Evolutionary conservation across 2,888 invertebrate species (phyloP).

Genomic region (Leucophenga montana): DNA sequence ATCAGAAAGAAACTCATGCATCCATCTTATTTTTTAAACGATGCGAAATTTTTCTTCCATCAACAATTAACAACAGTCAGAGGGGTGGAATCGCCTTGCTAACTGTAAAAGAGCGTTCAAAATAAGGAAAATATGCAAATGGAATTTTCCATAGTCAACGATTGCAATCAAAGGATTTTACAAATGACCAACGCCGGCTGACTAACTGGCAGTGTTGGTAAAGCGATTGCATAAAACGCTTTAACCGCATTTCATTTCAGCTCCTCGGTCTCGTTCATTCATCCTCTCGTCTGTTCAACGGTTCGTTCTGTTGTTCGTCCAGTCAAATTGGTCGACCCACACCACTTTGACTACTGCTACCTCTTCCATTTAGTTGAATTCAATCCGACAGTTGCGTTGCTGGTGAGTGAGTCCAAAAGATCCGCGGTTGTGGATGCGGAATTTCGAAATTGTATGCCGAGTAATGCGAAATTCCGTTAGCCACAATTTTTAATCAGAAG

Average conservation of each 20-base stretch:
- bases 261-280: slow-evolving; percentile 11
- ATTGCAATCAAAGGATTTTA: slow-evolving; percentile 44
- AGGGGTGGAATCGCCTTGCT: slow-evolving; percentile 9
- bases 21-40: neutral
- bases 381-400: slow-evolving; percentile 38
- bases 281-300: slow-evolving; percentile 44
- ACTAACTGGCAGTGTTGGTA: slow-evolving; percentile 28
- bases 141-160: slow-evolving; percentile 55
- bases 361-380: slow-evolving; percentile 1
- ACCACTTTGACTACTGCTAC: too few species aligned
- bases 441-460: slow-evolving; percentile 34
- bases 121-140: slow-evolving; percentile 54
- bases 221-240: slow-evolving; percentile 56
- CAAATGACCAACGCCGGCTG: slow-evolving; percentile 27
- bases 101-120: slow-evolving; percentile 37
- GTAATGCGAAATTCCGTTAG: slow-evolving; percentile 37
- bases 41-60: slow-evolving; percentile 33
- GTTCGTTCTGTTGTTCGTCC: slow-evolving; percentile 21
- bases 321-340: neutral
- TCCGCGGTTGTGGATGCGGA: slow-evolving; percentile 25
- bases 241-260: slow-evolving; percentile 53
- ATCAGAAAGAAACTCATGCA: too few species aligned
- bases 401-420: slow-evolving; percentile 31
- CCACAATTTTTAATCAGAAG: slow-evolving; percentile 60
- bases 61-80: slow-evolving; percentile 51